A percentile compares a stretch with the other conserved stretches of the same genome.
These are phyloP conservation scores for Apoda limacodes DNA, from an alignment of 2,888 invertebrate genomes.

Conservation along the genomic window DNA sequence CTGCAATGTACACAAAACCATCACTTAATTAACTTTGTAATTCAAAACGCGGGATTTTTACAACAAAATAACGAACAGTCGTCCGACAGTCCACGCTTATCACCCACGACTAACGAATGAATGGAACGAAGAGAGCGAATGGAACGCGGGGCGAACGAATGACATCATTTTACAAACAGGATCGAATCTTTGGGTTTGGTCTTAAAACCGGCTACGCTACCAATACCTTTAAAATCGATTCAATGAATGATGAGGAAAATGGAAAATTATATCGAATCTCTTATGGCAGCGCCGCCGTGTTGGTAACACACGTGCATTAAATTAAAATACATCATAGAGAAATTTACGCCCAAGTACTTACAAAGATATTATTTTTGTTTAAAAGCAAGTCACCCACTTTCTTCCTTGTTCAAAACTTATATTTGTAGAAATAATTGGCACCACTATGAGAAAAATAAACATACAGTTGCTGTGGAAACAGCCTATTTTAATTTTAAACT, in stretches of 20 bases:
- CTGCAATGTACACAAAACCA: conserved; percentile 29
- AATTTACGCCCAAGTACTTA: too few species aligned
- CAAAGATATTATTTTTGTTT: too few species aligned
- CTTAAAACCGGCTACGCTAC: too few species aligned
- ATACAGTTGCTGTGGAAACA: conserved; percentile 17
- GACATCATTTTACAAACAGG: too few species aligned
- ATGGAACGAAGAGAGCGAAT: conserved; percentile 32
- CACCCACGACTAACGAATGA: conserved; percentile 44
- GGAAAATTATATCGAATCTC: too few species aligned
- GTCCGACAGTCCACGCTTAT: conserved; percentile 37
- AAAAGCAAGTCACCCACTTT: conserved; percentile 44
- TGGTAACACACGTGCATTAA: too few species aligned
- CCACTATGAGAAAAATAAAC: conserved; percentile 41
- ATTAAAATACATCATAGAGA: too few species aligned
- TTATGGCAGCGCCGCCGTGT: too few species aligned
- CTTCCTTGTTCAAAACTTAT: conserved; percentile 25
- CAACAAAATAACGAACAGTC: conserved; percentile 24
- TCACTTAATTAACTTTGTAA: too few species aligned
- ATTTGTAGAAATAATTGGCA: conserved; percentile 48
- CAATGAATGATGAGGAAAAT: conserved; percentile 10
- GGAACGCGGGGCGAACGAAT: too few species aligned
- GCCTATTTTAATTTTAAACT: conserved; percentile 8
- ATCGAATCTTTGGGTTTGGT: too few species aligned
- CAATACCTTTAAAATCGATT: too few species aligned
- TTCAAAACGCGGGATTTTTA: conserved; percentile 40